phyloP scores from a whole-genome alignment of 2,797 vertebrate genomes.

The Pampus argenteus region DNA sequence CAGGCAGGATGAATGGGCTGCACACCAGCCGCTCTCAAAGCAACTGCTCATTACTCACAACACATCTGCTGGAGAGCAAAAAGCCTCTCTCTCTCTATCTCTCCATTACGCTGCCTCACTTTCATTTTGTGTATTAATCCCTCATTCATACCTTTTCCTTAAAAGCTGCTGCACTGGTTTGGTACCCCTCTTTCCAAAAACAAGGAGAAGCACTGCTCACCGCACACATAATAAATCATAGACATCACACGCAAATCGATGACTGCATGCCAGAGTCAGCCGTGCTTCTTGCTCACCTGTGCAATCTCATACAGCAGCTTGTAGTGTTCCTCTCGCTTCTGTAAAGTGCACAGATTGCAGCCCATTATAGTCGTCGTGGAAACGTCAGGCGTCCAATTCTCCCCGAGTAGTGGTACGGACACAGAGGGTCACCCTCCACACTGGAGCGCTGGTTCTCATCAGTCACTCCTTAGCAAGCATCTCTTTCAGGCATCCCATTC shows the following conservation, averaged over 20 bases:
- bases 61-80: slow-evolving; percentile 62
- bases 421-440: slow-evolving; percentile 94
- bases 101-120: slow-evolving; percentile 42
- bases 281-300: slow-evolving; percentile 89
- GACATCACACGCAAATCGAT: slow-evolving; percentile 23
- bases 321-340: slow-evolving; percentile 99
- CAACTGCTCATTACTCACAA: slow-evolving; percentile 66
- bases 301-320: slow-evolving; percentile 99
- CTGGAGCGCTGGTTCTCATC: slow-evolving; percentile 93
- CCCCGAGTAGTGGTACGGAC: slow-evolving; percentile 87
- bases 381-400: slow-evolving; percentile 80
- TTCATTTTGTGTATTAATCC: slow-evolving; percentile 41
- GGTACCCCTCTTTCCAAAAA: slow-evolving; percentile 25
- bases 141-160: slow-evolving; percentile 46
- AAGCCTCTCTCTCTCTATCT: slow-evolving; percentile 15
- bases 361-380: slow-evolving; percentile 93
- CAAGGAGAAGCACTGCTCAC: slow-evolving; percentile 33
- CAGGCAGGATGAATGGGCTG: slow-evolving; percentile 62
- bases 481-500: slow-evolving; percentile 83
- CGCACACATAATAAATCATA: slow-evolving; percentile 46
- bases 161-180: slow-evolving; percentile 12
- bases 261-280: slow-evolving; percentile 38
- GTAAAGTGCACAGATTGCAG: slow-evolving; percentile 99
- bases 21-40: slow-evolving; percentile 54
- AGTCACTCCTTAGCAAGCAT: slow-evolving; percentile 90